phyloP scores from a whole-genome alignment of 2,113 vertebrate genomes.

The Pluvianellus socialis region DNA sequence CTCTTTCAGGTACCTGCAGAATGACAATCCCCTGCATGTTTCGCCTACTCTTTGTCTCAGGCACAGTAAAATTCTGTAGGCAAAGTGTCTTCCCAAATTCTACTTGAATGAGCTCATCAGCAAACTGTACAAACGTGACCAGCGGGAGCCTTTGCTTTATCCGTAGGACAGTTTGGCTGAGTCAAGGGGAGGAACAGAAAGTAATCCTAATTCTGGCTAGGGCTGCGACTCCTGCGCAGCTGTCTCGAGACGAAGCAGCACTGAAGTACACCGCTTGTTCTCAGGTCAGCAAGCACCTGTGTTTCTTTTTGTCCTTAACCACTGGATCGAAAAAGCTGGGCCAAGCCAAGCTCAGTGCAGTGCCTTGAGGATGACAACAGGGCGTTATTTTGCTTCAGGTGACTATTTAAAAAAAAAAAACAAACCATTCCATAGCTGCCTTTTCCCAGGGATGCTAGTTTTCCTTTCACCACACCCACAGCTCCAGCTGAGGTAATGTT shows the following conservation, averaged over 20 bases:
- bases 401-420: not conserved
- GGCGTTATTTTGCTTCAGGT: not conserved
- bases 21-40: rapidly evolving
- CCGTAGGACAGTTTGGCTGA: not conserved
- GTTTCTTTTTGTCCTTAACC: not conserved
- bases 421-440: rapidly evolving
- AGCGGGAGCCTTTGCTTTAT: not conserved
- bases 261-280: rapidly evolving
- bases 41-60: not conserved
- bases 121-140: not conserved
- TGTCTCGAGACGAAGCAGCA: not conserved
- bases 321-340: not conserved
- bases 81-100: not conserved
- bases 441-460: not conserved
- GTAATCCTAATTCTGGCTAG: too few species aligned
- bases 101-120: not conserved
- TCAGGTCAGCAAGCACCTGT: not conserved
- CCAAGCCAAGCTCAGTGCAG: not conserved
- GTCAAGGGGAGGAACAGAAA: not conserved
- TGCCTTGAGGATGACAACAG: not conserved
- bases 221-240: not conserved
- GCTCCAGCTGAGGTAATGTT: not conserved
- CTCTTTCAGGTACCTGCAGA: not conserved
- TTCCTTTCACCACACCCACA: not conserved
- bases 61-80: not conserved